Evolutionary conservation across 1,140 invertebrate genomes (phyloP), one percentile per base, ranked within the genome.

Genomic region (Notospermus geniculatus): DNA sequence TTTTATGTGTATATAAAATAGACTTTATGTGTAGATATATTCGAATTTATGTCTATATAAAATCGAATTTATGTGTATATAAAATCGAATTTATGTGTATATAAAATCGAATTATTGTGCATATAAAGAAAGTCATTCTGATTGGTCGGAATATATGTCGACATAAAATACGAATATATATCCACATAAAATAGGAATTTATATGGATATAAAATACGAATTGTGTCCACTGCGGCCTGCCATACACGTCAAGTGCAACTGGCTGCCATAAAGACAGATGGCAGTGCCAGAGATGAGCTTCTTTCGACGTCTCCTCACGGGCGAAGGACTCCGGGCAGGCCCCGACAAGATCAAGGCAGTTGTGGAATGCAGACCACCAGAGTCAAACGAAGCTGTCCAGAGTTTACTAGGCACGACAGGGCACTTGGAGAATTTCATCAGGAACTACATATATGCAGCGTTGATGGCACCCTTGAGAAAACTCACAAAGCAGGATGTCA

Each of bases 351-450:
- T 72, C 0, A 23, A 52, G 39, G 58, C 69, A 28, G 74, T 65
- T 22, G 59, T 66, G 25, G 52, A 65, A 58, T 57, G 60, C 17
- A 57, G 61, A 57, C 52, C 61, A 39, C 57, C 67, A 54, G 28
- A 50, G 59, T 67, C 70, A n/a, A 67, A 53, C 23, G 63, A 65
- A 58, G 58, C 32, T 63, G 58, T 72, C 2, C 17, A 62, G 22
- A 62, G 63, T 43, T 73, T 75, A 28, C 52, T 73, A 22, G 67
- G 65, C 28, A 56, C 68, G 59, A 59, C 60, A 56, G 64, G 69
- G 30, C 71, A 68, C 58, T 67, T 70, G 41, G 45, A 62, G 9
- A 66, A 67, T 50, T 77, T 72, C 45, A 68, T 73, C 23, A 57
- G 54, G 28, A 63, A 69, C 57, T 69, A n/a, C n/a, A n/a, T n/a